Conservation (phyloP, 2,113 vertebrate genomes). For the Melanocharis versteri region DNA sequence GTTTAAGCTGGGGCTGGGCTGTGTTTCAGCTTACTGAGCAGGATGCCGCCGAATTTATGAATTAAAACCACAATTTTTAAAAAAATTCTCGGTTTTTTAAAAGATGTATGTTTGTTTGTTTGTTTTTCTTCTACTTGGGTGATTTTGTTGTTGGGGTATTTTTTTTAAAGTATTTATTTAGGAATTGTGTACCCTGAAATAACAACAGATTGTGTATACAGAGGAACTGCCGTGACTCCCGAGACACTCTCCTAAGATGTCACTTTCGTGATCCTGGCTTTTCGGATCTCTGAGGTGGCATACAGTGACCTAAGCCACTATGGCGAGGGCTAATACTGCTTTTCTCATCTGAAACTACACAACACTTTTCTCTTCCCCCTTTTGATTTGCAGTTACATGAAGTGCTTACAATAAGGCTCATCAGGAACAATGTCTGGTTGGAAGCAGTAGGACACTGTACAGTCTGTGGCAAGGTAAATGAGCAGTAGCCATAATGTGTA, state of each 20-base stretch:
- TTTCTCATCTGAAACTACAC: background rate
- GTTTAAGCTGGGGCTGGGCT: background rate
- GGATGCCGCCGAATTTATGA: background rate
- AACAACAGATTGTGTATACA: too few relatives aligned
- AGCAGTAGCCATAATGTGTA: background rate
- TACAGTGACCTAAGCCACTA: background rate
- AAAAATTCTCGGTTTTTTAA: too few relatives aligned
- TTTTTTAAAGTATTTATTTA: background rate
- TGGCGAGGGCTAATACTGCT: background rate
- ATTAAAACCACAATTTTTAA: background rate
- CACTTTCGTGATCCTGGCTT: background rate
- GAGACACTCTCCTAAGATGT: background rate
- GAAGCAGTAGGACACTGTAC: background rate
- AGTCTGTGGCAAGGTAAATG: background rate
- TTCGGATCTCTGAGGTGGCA: accelerated
- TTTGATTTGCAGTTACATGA: background rate
- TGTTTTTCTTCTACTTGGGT: background rate
- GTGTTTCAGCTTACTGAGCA: background rate
- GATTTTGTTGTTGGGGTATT: background rate
- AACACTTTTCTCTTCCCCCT: accelerated
- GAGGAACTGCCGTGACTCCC: accelerated
- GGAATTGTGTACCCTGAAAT: background rate
- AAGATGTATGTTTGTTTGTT: too few relatives aligned
- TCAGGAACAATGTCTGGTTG: background rate
- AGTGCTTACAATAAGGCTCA: background rate